These are phyloP conservation scores for Apodemia arnacis DNA, from an alignment of 2,888 invertebrate genomes.

Conservation along the genomic window DNA sequence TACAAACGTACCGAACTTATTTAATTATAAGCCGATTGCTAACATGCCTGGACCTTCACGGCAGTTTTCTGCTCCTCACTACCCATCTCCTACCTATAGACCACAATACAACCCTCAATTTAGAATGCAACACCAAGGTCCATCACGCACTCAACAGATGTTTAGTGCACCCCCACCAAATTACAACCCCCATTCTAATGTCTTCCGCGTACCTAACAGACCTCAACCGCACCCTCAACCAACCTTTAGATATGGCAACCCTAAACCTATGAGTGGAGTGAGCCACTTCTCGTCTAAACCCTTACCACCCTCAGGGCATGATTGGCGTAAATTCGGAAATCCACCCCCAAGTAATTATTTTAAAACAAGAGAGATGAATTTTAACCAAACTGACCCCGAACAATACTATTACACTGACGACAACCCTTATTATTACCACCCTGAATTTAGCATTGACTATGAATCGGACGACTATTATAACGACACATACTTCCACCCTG, in stretches of 20 bases:
- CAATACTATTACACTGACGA: conserved; percentile 16
- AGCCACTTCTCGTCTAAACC: conserved; percentile 34
- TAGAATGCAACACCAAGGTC: not conserved
- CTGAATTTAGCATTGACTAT: not conserved
- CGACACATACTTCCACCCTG: not conserved
- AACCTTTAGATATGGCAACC: not conserved
- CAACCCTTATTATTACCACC: not conserved
- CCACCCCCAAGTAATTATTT: conserved; percentile 80
- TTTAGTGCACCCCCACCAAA: conserved; percentile 30
- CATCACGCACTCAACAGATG: conserved; percentile 7
- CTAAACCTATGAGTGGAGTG: conserved; percentile 55
- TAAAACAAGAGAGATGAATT: conserved; percentile 74
- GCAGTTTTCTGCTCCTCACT: not conserved
- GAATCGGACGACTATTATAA: not conserved
- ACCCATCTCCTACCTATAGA: not conserved
- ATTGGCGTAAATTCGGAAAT: conserved; percentile 74
- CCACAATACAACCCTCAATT: not conserved
- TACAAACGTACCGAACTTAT: not conserved
- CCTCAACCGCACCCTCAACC: not conserved
- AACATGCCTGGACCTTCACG: conserved; percentile 1
- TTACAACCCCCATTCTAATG: conserved; percentile 40
- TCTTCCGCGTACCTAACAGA: conserved; percentile 27
- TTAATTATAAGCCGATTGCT: not conserved
- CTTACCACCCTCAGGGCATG: conserved; percentile 44
- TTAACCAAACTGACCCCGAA: conserved; percentile 48